Base-by-base conservation (phyloP, 1,140 invertebrate species). In the Ceratosolen solmsi region DNA sequence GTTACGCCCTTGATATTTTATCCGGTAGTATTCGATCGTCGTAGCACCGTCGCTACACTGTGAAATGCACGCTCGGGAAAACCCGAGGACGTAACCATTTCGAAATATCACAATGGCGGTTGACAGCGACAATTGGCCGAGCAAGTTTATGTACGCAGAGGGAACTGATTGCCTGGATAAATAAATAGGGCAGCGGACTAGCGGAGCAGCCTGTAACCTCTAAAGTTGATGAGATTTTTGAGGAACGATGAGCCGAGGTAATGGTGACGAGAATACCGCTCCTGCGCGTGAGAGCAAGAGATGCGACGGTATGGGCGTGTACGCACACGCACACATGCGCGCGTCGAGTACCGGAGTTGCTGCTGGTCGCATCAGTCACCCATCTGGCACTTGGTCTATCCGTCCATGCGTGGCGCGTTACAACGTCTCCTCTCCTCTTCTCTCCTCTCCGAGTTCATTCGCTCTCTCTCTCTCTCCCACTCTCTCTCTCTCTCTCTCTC, bases 361-460 rank as follows among this genome's bases (percentile, higher is more conserved):
- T 84, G 87, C 82, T 75, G 85, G 86, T 87, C 89, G 87, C 90
- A 90, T 92, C 91, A 91, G 90, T 92, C 91, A 91, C 90, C 90
- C 91, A 92, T 92, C 91, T 92, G 91, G 88, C 89, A 89, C 86
- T 90, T 87, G 84, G 86, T 83, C 86, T 86, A 88, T 88, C 88
- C 89, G 88, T 89, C 90, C 88, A 89, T 88, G 88, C 90, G 88
- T 91, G 86, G 86, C 87, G 85, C 86, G 86, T 88, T 90, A 88
- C 36, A 22, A n/a, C 2, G 1, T 63, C 22, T 33, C 72, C 63
- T 46, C 38, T 30, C 46, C 5, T 13, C n/a, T n/a, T n/a, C n/a
- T n/a, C n/a, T n/a, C n/a, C n/a, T n/a, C n/a, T n/a, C n/a, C n/a
- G n/a, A n/a, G n/a, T n/a, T n/a, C n/a, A n/a, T n/a, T n/a, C n/a